A percentile compares a stretch with the other conserved stretches of the same genome.
These are phyloP conservation scores for Aramus guarauna DNA, from an alignment of 2,113 vertebrate species.

Conservation along the genomic window DNA sequence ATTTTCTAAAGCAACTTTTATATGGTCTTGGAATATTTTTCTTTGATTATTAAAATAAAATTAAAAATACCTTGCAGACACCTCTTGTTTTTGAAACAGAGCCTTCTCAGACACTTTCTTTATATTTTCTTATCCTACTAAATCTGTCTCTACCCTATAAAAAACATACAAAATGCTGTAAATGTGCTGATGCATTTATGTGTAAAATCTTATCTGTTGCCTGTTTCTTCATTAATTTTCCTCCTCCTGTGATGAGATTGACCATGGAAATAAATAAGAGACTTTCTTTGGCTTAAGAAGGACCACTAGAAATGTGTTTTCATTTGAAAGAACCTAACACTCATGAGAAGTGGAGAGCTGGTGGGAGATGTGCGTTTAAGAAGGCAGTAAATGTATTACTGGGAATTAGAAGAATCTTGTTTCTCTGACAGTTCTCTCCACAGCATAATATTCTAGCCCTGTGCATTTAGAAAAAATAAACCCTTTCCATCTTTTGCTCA, in stretches of 20 bases:
- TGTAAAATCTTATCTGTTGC: neutral
- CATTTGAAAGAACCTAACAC: neutral
- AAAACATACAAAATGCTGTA: neutral
- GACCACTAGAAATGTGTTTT: neutral
- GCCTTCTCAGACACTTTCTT: neutral
- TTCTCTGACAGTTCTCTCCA: neutral
- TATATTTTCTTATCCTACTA: neutral
- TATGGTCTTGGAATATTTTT: neutral
- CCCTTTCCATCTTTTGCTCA: neutral
- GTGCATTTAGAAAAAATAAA: neutral
- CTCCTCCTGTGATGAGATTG: neutral
- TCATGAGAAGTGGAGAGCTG: neutral
- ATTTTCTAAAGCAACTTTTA: neutral
- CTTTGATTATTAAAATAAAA: neutral
- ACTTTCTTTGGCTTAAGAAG: neutral
- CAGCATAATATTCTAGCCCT: neutral
- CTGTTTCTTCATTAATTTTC: neutral
- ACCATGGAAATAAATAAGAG: neutral
- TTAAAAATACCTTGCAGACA: neutral
- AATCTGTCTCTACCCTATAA: neutral
- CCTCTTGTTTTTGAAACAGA: neutral
- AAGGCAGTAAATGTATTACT: neutral
- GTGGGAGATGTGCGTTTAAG: neutral
- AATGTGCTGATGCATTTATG: accelerated
- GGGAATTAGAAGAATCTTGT: neutral